phyloP scores from a whole-genome alignment of 2,888 invertebrate species.

The Embidobia sp. region DNA sequence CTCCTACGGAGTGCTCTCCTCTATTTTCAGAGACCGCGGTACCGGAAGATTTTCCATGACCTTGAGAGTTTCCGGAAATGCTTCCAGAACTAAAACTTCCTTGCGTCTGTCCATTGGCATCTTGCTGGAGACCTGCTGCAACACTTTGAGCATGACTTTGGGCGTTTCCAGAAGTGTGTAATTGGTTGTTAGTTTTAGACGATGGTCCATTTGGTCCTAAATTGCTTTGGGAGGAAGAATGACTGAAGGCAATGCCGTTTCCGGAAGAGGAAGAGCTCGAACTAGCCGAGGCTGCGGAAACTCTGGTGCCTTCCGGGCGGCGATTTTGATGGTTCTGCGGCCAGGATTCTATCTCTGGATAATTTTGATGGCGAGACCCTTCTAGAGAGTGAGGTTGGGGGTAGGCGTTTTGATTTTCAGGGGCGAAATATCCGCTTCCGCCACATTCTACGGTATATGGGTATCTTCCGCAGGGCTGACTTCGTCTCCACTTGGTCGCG shows the following conservation, averaged over 20 bases:
- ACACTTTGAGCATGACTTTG: conserved; percentile 71
- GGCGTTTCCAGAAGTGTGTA: conserved; percentile 69
- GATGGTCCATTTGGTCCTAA: conserved; percentile 67
- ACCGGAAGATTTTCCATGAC: conserved; percentile 67
- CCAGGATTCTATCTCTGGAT: conserved; percentile 40
- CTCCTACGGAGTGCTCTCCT: conserved; percentile 67
- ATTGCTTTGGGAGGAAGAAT: conserved; percentile 69
- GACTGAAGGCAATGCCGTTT: conserved; percentile 69
- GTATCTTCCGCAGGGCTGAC: too few relatives aligned
- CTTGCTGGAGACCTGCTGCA: conserved; percentile 68
- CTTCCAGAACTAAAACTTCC: conserved; percentile 70
- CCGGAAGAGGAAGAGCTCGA: conserved; percentile 68
- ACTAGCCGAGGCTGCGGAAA: conserved; percentile 69
- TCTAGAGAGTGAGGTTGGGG: conserved; percentile 9
- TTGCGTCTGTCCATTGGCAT: conserved; percentile 63
- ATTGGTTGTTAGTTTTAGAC: conserved; percentile 69
- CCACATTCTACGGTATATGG: conserved; percentile 4
- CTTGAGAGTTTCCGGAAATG: conserved; percentile 66
- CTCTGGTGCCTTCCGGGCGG: conserved; percentile 51
- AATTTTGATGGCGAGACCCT: conserved; percentile 2
- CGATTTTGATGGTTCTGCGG: conserved; percentile 14
- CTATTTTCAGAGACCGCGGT: conserved; percentile 67
- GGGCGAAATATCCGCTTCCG: conserved; percentile 4
- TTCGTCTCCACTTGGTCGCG: conserved; percentile 30
- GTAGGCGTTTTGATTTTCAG: conserved; percentile 17